Percentiles rank a stretch among this genome's conserved stretches.
Conservation (phyloP, 2,797 vertebrate species). For the Scolopax bukidnonensis region DNA sequence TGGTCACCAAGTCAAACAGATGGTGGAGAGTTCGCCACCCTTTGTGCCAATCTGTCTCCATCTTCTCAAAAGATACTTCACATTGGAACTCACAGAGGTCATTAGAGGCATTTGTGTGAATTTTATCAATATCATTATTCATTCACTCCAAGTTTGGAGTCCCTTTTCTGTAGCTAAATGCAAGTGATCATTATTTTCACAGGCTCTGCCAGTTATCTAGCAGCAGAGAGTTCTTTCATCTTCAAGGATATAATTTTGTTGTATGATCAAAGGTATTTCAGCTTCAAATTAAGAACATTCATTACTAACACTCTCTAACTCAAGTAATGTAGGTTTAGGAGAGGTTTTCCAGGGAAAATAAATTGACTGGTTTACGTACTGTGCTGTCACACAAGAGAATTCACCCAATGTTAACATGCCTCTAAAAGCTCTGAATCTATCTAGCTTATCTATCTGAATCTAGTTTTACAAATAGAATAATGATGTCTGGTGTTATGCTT, state of each 20-base stretch:
- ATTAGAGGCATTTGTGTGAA: not conserved
- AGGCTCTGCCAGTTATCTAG: conserved; percentile 12
- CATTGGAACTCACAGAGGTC: not conserved
- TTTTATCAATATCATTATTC: not conserved
- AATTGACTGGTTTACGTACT: conserved; percentile 30
- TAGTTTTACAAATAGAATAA: not conserved
- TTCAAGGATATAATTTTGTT: conserved; percentile 46
- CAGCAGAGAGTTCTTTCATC: conserved; percentile 40
- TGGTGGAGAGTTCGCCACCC: too few species aligned
- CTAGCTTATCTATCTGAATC: not conserved
- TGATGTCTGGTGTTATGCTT: not conserved
- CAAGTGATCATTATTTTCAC: conserved; percentile 42
- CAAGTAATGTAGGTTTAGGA: conserved; percentile 18
- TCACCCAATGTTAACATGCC: not conserved
- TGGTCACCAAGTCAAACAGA: not conserved
- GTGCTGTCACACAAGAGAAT: not conserved
- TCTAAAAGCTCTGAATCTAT: not conserved
- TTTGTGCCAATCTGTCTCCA: not conserved
- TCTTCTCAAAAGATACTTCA: not conserved
- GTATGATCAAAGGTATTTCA: conserved; percentile 56
- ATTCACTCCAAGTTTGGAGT: not conserved
- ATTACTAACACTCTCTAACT: conserved; percentile 46
- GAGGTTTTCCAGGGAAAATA: conserved; percentile 27
- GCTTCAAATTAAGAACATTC: conserved; percentile 33
- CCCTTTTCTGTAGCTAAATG: conserved; percentile 6